Conservation (phyloP, 2,113 vertebrate genomes). For the Nyctereutes procyonoides region DNA sequence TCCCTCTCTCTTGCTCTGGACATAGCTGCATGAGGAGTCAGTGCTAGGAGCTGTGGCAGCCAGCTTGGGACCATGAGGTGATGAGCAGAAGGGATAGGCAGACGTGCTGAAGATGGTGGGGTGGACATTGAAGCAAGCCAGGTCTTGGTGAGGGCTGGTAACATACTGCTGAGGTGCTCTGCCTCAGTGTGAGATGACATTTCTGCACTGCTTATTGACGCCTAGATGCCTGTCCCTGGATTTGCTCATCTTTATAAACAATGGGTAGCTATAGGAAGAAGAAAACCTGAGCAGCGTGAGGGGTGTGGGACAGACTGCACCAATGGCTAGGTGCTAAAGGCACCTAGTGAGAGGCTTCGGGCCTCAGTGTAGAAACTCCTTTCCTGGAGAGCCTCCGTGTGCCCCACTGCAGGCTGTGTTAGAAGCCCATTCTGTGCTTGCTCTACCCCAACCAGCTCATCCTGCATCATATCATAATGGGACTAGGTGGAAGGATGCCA, state of each 20-base stretch:
- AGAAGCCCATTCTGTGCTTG: not conserved
- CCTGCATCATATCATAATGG: not conserved
- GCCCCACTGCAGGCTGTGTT: no score
- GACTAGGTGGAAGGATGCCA: not conserved
- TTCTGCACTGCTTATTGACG: not conserved
- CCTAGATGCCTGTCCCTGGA: not conserved
- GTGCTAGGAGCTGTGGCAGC: not conserved
- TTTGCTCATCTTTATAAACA: not conserved
- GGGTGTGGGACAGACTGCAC: fast-evolving
- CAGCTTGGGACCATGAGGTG: not conserved
- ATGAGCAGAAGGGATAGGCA: not conserved
- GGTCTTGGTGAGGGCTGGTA: not conserved
- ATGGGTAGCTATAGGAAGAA: not conserved
- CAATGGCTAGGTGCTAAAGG: not conserved
- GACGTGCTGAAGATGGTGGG: fast-evolving
- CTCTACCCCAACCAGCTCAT: not conserved
- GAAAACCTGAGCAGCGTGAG: not conserved
- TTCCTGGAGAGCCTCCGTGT: not conserved
- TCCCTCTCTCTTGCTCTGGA: not conserved
- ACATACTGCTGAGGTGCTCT: not conserved
- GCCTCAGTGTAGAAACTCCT: not conserved
- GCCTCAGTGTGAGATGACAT: not conserved
- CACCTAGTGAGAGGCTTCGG: not conserved
- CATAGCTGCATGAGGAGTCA: not conserved
- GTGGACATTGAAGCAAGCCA: not conserved